Base-by-base conservation (phyloP, 2,888 invertebrate genomes). In the Calephelis perditalis region DNA sequence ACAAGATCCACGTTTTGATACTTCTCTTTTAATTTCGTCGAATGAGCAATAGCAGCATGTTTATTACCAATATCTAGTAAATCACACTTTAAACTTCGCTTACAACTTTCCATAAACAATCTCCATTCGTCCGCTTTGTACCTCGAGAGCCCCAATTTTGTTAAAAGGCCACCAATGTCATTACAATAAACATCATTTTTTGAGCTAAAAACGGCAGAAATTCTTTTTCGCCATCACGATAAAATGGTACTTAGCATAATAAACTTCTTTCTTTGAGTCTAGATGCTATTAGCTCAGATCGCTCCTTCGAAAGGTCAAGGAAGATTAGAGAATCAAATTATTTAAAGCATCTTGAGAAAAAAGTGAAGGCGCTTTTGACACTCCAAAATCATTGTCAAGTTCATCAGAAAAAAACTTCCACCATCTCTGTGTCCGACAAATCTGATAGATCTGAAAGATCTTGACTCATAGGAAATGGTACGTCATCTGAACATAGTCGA, bases 21-120 rank as follows among this genome's bases (percentile, higher is more conserved):
- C 40, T 62, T 59, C 26, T 62, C 62, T 56, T 62, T 62, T 45
- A 62, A 55, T 59, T 62, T 62, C 36, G 59, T 62, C 49, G 59
- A 56, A 47, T 59, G 62, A 49, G 58, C 62, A 62, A 59, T 59
- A 49, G 56, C 52, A 49, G 62, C 62, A 59, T 56, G 46, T 8
- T 62, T 58, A 40, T 62, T 62, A 36, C 59, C 62, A 59, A 36
- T 59, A 15, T 58, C 12, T 55, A 59, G 56, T 58, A 58, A 56
- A 47, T 56, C 56, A 47, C 60, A 56, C n/a, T 60, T 62, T 47
- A 58, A 47, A 56, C 58, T 58, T 58, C 60, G 56, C 45, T 62
- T 62, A 47, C 55, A 62, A 58, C 62, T 62, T 40, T 62, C 62
- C 10, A 58, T 62, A 56, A 62, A 62, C 35, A 60, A 45, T 35